Evolutionary conservation across 1,140 invertebrate genomes (phyloP), one percentile per base, ranked within the genome.

Genomic region (Trichonephila clavipes): DNA sequence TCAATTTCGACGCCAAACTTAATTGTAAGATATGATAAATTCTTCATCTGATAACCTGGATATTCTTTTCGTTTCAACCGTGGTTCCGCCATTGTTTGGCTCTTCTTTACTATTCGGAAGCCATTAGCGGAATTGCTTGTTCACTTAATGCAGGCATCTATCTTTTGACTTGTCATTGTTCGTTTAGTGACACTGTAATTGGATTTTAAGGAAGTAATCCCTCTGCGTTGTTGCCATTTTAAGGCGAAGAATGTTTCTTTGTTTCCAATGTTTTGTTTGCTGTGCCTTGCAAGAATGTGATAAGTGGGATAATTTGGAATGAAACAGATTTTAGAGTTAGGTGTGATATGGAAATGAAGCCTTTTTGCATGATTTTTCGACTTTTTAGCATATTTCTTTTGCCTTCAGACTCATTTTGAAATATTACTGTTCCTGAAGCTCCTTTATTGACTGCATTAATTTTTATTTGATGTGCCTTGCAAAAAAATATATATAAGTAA

Each of bases 11-110:
- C 58, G 64, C 61, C 61, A 69, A 64, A n/a, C 72, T 19, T 82
- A 82, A 72, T 90, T 28, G 51, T 34, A 90, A 34, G 89, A 61
- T 81, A 81, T 82, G 89, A 90, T 90, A 90, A 90, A 90, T 90
- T 90, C 51, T 24, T 19, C 14, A 40, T 58, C 24, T 90, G 77
- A 82, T 90, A 90, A 90, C 69, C 24, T 90, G 62, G 87, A 59
- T 64, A 69, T 88, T 88, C 87, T 69, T 69, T 72, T 34, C 10
- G 2, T 88, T 58, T n/a, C 16, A n/a, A 44, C 28, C 69, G 12
- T 40, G 69, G 28, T 34, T 24, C 4, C 72, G 24, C 83, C 88
- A n/a, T 89, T 89, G 66, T 89, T 89, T 66, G 44, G 61, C n/a
- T 40, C n/a, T 44, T 59, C 51, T 69, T 89, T 77, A 51, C 21